These are phyloP conservation scores for Cladorhizidae sp. DNA, from an alignment of 37 sponge, comb jelly and placozoan species.

Conservation along the genomic window DNA sequence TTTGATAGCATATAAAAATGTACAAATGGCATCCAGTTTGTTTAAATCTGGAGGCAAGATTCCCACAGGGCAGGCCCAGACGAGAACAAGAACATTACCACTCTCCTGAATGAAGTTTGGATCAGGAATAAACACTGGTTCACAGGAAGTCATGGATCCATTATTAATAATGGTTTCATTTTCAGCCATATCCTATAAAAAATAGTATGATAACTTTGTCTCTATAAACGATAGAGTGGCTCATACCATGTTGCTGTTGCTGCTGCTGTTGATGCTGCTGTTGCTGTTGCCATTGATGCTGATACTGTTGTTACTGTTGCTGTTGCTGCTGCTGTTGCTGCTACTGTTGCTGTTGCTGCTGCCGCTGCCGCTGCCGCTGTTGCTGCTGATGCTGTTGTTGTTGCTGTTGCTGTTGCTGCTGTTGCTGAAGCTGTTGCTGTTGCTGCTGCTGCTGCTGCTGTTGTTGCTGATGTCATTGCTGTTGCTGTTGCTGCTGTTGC, in stretches of 20 bases:
- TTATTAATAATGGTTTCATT: neutral
- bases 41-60: slow-evolving; percentile 25
- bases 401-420: no score
- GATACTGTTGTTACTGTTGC: no score
- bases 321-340: no score
- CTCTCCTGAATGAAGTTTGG: neutral
- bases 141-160: slow-evolving; percentile 39
- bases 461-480: no score
- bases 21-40: slow-evolving; percentile 39
- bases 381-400: no score
- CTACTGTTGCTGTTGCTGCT: no score
- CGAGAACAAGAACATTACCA: slow-evolving; percentile 11
- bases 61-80: slow-evolving; percentile 76
- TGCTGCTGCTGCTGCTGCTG: no score
- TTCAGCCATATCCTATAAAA: neutral
- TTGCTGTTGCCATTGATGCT: no score
- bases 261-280: no score
- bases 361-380: no score
- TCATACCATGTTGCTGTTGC: neutral
- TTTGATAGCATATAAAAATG: slow-evolving; percentile 1
- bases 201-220: neutral
- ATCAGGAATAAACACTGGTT: slow-evolving; percentile 28
- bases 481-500: no score
- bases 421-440: no score
- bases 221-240: neutral